Conservation (phyloP, 2,888 invertebrate species). For the Acleris holmiana region DNA sequence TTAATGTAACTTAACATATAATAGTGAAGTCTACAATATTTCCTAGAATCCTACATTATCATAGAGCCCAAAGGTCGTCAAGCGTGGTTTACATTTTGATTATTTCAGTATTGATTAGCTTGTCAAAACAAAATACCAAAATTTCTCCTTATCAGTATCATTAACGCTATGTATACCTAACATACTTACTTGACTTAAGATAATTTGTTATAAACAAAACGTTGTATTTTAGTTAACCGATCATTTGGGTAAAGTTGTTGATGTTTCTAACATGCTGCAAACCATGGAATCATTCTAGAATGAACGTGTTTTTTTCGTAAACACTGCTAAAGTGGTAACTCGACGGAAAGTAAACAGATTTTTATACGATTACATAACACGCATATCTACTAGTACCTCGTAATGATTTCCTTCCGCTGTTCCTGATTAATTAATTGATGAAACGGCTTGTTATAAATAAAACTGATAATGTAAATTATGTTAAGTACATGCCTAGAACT, state of each 20-base stretch:
- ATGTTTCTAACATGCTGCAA: too few species aligned
- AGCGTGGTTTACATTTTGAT: too few species aligned
- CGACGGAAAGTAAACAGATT: background rate
- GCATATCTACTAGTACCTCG: constrained; percentile 6
- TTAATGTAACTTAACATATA: too few species aligned
- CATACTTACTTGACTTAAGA: background rate
- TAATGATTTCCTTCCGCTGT: constrained; percentile 26
- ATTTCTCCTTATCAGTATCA: background rate
- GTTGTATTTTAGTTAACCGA: background rate
- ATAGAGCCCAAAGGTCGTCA: too few species aligned
- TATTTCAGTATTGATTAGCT: too few species aligned
- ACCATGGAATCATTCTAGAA: constrained; percentile 3
- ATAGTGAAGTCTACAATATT: too few species aligned
- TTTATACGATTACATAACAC: constrained; percentile 24
- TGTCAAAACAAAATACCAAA: too few species aligned
- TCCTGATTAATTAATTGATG: constrained; percentile 9
- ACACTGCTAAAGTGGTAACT: background rate
- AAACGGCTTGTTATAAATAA: background rate
- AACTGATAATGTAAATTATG: too few species aligned
- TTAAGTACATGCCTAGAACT: too few species aligned
- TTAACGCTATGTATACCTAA: background rate
- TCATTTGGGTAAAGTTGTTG: background rate
- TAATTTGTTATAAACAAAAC: background rate
- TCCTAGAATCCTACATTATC: too few species aligned
- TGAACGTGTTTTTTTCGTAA: constrained; percentile 9